Percentiles rank a stretch among this genome's conserved stretches.
Evolutionary conservation across 2,888 invertebrate species (phyloP).

Genomic region (Nephrotoma guestfalica): DNA sequence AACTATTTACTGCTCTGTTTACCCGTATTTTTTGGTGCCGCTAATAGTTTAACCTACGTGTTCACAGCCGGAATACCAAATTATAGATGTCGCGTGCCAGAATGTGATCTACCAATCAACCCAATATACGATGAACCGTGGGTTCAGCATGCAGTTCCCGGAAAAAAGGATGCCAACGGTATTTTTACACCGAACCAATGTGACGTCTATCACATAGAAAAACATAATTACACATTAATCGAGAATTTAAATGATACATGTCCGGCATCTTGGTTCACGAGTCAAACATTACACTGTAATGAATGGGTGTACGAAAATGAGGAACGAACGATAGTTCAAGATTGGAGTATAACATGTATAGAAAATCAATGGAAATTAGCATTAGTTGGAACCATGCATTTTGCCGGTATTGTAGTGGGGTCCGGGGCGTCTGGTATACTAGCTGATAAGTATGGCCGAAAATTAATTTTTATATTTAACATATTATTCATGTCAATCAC

Average conservation of each 20-base stretch:
- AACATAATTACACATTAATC: background rate
- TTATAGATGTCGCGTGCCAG: slow-evolving; percentile 41
- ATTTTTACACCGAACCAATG: slow-evolving; percentile 25
- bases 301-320: slow-evolving; percentile 37
- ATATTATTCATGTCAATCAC: slow-evolving; percentile 41
- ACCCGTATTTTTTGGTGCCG: slow-evolving; percentile 43
- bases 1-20: slow-evolving; percentile 41
- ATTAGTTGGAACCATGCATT: slow-evolving; percentile 44
- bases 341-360: slow-evolving; percentile 43
- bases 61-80: slow-evolving; percentile 44
- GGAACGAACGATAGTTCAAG: slow-evolving; percentile 41
- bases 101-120: slow-evolving; percentile 34
- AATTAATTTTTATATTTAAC: slow-evolving; percentile 40
- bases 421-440: slow-evolving; percentile 42
- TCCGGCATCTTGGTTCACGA: slow-evolving; percentile 27
- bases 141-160: slow-evolving; percentile 37
- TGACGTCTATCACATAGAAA: slow-evolving; percentile 19
- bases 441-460: slow-evolving; percentile 48
- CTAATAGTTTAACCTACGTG: slow-evolving; percentile 44
- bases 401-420: slow-evolving; percentile 45
- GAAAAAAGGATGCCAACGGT: slow-evolving; percentile 18
- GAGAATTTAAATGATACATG: slow-evolving; percentile 17
- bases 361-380: slow-evolving; percentile 46
- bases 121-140: slow-evolving; percentile 30
- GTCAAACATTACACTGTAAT: slow-evolving; percentile 29